Base-by-base conservation (phyloP, 2,888 invertebrate genomes). In the Dione juno region DNA sequence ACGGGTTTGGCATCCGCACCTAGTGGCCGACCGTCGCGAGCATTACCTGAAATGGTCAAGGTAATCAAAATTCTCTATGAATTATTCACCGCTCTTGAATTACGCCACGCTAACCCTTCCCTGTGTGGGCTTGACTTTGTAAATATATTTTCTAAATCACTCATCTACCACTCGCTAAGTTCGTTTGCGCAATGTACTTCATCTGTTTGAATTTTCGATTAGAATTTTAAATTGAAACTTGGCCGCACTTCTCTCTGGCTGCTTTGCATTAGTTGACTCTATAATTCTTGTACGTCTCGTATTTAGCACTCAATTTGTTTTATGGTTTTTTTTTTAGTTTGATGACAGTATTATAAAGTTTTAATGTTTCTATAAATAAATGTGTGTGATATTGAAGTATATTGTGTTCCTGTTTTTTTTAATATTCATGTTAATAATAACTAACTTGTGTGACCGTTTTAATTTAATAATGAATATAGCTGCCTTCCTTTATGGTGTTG, bases 41-140 rank as follows among this genome's bases (percentile, higher is more conserved):
- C 86, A 86, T 87, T 86, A 79, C 89, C 89, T 92, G 92, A 92
- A 92, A 92, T 92, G 93, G 93, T 93, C 90, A 93, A 93, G 92
- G 92, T 93, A 93, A 92, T 86, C 78, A 82, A 84, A 85, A 84
- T 85, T 83, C 81, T 84, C 78, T 85, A 86, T 90, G 87, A 88
- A 88, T 88, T 84, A 89, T 90, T 89, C 89, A 89, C 88, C 80
- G 79, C 84, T 86, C 85, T 85, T 83, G 84, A 85, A 86, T 85
- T 84, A 86, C 84, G 81, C 82, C 86, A 88, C 86, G 87, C 92
- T 92, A 92, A 91, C 90, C 89, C 86, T 86, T 85, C 82, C 84
- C 84, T 89, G 83, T 88, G 85, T 87, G 85, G 89, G 83, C 86
- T 85, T 88, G 83, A 86, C 85, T 87, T 87, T 91, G 90, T 92